phyloP scores from a whole-genome alignment of 1,140 invertebrate genomes.

The Pseudomyrmex concolor region DNA sequence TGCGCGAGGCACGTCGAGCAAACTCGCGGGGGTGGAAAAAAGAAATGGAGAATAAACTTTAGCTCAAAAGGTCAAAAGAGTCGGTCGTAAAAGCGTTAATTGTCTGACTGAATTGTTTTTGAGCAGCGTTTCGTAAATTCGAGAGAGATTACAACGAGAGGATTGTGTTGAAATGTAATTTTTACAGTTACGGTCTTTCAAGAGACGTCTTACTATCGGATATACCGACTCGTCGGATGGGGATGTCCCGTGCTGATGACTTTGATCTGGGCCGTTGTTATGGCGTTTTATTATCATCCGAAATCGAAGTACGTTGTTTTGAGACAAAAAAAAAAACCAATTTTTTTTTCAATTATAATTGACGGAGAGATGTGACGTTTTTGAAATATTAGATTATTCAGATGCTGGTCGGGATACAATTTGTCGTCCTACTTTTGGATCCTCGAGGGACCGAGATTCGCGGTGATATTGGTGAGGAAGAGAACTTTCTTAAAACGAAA shows the following conservation, averaged over 20 bases:
- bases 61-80: no score
- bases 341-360: no score
- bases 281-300: conserved; percentile 85
- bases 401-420: conserved; percentile 95
- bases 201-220: conserved; percentile 89
- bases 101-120: neutral
- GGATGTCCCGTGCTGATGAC: conserved; percentile 91
- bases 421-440: conserved; percentile 94
- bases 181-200: conserved; percentile 91
- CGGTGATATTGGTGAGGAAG: conserved; percentile 89
- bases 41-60: no score
- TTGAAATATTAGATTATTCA: conserved; percentile 77
- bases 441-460: conserved; percentile 92
- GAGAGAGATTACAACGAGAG: neutral
- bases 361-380: conserved; percentile 32
- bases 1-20: no score
- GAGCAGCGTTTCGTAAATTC: neutral
- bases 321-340: no score
- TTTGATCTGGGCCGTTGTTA: conserved; percentile 89
- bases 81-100: no score
- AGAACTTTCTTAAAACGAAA: neutral
- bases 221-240: conserved; percentile 93
- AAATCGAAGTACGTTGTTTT: conserved; percentile 80
- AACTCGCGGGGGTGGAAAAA: no score
- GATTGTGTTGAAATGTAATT: conserved; percentile 36